phyloP scores from a whole-genome alignment of 2,797 vertebrate genomes.

The Lutra lutra region DNA sequence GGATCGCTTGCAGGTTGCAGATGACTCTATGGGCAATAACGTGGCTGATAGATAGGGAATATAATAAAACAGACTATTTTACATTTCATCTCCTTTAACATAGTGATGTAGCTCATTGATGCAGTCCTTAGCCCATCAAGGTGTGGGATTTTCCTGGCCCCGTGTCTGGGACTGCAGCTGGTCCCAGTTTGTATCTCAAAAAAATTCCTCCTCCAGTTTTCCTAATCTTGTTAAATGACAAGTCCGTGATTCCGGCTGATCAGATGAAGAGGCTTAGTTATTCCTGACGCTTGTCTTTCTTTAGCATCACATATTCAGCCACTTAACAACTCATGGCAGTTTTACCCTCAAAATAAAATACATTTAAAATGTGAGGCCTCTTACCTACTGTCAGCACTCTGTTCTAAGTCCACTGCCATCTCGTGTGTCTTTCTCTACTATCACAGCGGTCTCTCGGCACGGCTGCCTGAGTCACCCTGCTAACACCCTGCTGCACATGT shows the following conservation, averaged over 20 bases:
- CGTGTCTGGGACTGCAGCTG: background rate
- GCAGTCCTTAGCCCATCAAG: background rate
- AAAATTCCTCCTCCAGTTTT: background rate
- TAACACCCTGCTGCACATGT: background rate
- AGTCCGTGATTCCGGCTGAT: background rate
- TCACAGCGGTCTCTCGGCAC: background rate
- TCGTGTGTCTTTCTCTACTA: background rate
- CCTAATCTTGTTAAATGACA: background rate
- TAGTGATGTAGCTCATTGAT: background rate
- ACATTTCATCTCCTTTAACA: background rate
- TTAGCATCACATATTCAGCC: background rate
- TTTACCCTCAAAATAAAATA: background rate
- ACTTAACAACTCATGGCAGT: background rate
- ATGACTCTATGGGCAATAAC: background rate
- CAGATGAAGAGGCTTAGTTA: background rate
- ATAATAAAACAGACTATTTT: background rate
- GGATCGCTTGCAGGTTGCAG: too few relatives aligned
- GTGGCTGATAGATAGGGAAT: background rate
- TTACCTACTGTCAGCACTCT: background rate
- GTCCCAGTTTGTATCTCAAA: background rate
- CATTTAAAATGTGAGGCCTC: background rate
- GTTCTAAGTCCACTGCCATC: background rate
- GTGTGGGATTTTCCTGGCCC: background rate
- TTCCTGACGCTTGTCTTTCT: background rate
- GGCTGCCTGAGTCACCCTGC: background rate